Evolutionary conservation across 1,140 invertebrate genomes (phyloP).

Genomic region (Argopecten irradians): DNA sequence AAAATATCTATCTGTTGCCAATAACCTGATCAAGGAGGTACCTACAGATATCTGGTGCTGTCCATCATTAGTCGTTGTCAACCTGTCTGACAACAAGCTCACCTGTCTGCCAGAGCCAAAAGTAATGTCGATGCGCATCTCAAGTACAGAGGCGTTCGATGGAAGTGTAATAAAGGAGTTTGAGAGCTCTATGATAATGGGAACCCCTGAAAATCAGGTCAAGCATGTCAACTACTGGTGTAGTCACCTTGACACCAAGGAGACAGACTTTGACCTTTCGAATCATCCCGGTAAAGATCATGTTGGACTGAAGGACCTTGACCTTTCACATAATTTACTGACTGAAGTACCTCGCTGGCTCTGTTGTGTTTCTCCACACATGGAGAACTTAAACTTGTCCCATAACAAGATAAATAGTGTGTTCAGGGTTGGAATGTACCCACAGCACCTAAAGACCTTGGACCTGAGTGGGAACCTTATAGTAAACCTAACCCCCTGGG

Average conservation of each 20-base stretch:
- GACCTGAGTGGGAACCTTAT: constrained; percentile 57
- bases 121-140: neutral
- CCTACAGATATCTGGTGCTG: constrained; percentile 92
- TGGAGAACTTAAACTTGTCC: constrained; percentile 92
- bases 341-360: constrained; percentile 54
- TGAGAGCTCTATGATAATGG: neutral
- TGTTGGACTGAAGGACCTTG: constrained; percentile 53
- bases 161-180: neutral
- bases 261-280: constrained; percentile 46
- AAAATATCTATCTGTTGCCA: constrained; percentile 91
- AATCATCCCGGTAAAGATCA: constrained; percentile 24
- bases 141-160: neutral
- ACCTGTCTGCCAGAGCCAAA: constrained; percentile 83
- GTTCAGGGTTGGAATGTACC: constrained; percentile 49
- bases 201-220: constrained; percentile 28
- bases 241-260: constrained; percentile 24
- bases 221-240: constrained; percentile 41
- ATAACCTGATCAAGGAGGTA: constrained; percentile 93
- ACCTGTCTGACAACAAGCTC: constrained; percentile 93
- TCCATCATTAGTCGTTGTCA: constrained; percentile 83
- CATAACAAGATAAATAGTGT: constrained; percentile 84
- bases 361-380: constrained; percentile 79
- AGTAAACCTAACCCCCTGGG: constrained; percentile 44
- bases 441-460: constrained; percentile 54
- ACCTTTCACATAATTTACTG: constrained; percentile 54